Evolutionary conservation across 2,113 vertebrate species (phyloP), one percentile per base, ranked within the genome.

Genomic region (Sebastes schlegelii): DNA sequence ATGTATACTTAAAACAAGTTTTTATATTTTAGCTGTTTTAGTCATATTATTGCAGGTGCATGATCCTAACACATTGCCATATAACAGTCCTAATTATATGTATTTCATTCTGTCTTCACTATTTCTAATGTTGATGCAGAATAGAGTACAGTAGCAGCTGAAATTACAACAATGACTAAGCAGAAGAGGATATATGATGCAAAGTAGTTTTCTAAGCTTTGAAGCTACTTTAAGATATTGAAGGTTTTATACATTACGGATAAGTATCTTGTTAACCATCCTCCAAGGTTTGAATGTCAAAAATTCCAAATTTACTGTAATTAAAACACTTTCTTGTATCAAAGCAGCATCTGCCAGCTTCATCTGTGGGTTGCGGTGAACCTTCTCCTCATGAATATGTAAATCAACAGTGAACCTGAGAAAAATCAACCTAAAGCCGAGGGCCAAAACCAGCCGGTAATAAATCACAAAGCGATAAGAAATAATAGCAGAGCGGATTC

Each of bases 301-400:
- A 70, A 42, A 70, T 58, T 82, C 64, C 51, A 84, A 74, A 90
- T 85, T 81, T 86, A 74, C 60, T 71, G 49, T 88, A 88, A 92
- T 90, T 87, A 88, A 86, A 92, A 85, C 72, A 82, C 77, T 76
- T 87, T 88, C 65, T 88, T 82, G 57, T 82, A 90, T 90, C 76
- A 91, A 85, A 91, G 77, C n/a, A 74, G 58, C 89, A 91, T 88
- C 89, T 92, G 90, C 72, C 74, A 77, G 79, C 72, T 86, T 89
- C 67, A 74, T 88, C 77, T 75, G 79, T 72, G 82, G 65, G 78
- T 86, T 92, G 80, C 70, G 45, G 34, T 83, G 86, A 88, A 86
- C 78, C 73, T 79, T 83, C 66, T 74, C 52, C 82, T 89, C 84
- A 90, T 93, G 84, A 91, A 91, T 92, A 89, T 93, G 82, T 45